A percentile compares a stretch with the other conserved stretches of the same genome.
phyloP scores from a whole-genome alignment of 2,888 invertebrate genomes.

The Venusia cambrica region DNA sequence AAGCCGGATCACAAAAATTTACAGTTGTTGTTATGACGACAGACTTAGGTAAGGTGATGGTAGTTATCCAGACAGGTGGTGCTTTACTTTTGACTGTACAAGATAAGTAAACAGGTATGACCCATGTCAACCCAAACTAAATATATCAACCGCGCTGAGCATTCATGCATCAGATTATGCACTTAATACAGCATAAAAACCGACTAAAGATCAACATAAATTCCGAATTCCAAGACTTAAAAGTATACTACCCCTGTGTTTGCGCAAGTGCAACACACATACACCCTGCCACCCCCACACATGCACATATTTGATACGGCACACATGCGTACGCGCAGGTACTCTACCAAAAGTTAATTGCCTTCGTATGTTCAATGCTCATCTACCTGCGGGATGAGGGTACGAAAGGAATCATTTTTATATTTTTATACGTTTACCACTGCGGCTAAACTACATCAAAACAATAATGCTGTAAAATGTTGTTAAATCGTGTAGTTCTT shows the following conservation, averaged over 20 bases:
- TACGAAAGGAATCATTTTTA: slow-evolving; percentile 36
- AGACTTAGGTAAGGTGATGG: too few species aligned
- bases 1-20: too few species aligned
- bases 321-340: slow-evolving; percentile 62
- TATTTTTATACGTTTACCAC: slow-evolving; percentile 30
- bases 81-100: too few species aligned
- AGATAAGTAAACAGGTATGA: too few species aligned
- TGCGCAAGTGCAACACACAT: slow-evolving; percentile 59
- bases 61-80: too few species aligned
- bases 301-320: slow-evolving; percentile 16
- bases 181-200: slow-evolving; percentile 55
- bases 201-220: slow-evolving; percentile 63
- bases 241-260: slow-evolving; percentile 54
- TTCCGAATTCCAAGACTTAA: slow-evolving; percentile 70
- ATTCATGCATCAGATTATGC: slow-evolving; percentile 36
- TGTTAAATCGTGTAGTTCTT: too few species aligned
- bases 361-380: slow-evolving; percentile 76
- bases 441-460: slow-evolving; percentile 22
- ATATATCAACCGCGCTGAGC: slow-evolving; percentile 5
- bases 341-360: slow-evolving; percentile 77
- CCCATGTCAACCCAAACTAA: too few species aligned
- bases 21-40: too few species aligned
- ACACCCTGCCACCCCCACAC: slow-evolving; percentile 21
- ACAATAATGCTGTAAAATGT: too few species aligned
- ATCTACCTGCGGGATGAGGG: slow-evolving; percentile 66